A percentile compares a stretch with the other conserved stretches of the same genome.
Conservation (phyloP, 2,888 invertebrate species). For the Frankliniella fusca region DNA sequence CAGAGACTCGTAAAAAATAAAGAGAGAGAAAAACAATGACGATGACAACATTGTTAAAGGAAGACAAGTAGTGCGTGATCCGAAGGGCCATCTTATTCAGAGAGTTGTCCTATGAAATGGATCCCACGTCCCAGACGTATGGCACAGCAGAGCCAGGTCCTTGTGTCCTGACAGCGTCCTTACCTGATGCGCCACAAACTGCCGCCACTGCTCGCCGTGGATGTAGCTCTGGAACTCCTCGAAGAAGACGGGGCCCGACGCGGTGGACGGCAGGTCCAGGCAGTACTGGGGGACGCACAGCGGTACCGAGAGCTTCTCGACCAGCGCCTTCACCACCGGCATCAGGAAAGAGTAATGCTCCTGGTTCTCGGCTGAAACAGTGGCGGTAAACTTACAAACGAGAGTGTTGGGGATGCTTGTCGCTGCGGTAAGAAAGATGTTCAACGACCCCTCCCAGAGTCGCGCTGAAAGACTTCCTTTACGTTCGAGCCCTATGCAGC, state of each 20-base stretch:
- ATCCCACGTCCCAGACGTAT: too few species aligned
- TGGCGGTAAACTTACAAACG: slow-evolving; percentile 22
- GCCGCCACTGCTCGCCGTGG: slow-evolving; percentile 54
- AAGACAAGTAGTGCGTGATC: too few species aligned
- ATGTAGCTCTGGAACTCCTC: slow-evolving; percentile 58
- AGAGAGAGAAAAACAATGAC: background rate
- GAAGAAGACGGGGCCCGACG: slow-evolving; percentile 56
- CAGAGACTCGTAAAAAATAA: background rate
- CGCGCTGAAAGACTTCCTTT: background rate
- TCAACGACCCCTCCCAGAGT: background rate
- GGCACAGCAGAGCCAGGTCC: too few species aligned
- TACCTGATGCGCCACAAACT: slow-evolving; percentile 53
- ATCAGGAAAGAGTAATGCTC: slow-evolving; percentile 60
- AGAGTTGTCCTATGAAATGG: too few species aligned
- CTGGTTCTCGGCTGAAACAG: slow-evolving; percentile 48
- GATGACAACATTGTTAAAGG: too few species aligned
- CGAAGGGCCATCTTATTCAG: too few species aligned
- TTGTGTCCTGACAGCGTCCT: too few species aligned
- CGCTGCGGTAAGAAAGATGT: too few species aligned
- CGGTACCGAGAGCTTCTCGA: slow-evolving; percentile 51
- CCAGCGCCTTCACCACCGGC: slow-evolving; percentile 58
- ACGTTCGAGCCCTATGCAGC: background rate
- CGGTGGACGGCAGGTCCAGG: slow-evolving; percentile 52
- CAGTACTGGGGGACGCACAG: slow-evolving; percentile 45
- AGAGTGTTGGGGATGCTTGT: too few species aligned